Evolutionary conservation across 2,888 invertebrate genomes (phyloP).

Genomic region (Plebejus melissa): DNA sequence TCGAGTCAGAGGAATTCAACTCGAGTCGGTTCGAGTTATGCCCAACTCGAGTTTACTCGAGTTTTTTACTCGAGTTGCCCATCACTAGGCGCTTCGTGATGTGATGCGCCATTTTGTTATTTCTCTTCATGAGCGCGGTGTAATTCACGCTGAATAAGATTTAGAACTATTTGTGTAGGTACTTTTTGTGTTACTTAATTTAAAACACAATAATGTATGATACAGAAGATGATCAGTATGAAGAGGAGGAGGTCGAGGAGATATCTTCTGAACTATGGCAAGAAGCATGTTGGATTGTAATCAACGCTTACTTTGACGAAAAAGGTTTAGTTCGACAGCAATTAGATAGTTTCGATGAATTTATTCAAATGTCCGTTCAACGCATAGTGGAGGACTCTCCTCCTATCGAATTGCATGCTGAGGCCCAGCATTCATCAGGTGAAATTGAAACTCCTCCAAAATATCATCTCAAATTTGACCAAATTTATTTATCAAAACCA

Average conservation of each 20-base stretch:
- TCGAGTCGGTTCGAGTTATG: no score
- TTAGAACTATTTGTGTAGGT: neutral
- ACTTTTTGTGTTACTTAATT: neutral
- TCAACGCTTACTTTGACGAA: slow-evolving; percentile 99
- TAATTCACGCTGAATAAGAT: neutral
- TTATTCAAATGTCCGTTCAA: slow-evolving; percentile 99
- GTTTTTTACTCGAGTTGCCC: no score
- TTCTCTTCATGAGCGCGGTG: neutral
- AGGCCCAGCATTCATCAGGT: slow-evolving; percentile 97
- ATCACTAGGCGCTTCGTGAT: no score
- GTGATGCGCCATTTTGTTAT: slow-evolving; percentile 14
- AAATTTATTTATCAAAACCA: slow-evolving; percentile 99
- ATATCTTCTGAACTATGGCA: slow-evolving; percentile 99
- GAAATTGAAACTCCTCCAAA: slow-evolving; percentile 95
- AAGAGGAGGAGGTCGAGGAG: slow-evolving; percentile 95
- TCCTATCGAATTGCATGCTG: slow-evolving; percentile 97
- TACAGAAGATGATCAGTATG: slow-evolving; percentile 81
- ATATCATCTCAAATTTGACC: slow-evolving; percentile 97
- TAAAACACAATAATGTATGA: slow-evolving; percentile 58
- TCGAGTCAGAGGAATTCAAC: no score
- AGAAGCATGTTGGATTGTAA: slow-evolving; percentile 99
- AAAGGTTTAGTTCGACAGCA: slow-evolving; percentile 99
- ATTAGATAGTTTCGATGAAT: slow-evolving; percentile 99
- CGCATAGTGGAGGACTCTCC: slow-evolving; percentile 99
- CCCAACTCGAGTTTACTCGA: no score